Base-by-base conservation (phyloP, 30 jellyfish, hydroid and myxozoan species). In the Chrysaora quinquecirrha region DNA sequence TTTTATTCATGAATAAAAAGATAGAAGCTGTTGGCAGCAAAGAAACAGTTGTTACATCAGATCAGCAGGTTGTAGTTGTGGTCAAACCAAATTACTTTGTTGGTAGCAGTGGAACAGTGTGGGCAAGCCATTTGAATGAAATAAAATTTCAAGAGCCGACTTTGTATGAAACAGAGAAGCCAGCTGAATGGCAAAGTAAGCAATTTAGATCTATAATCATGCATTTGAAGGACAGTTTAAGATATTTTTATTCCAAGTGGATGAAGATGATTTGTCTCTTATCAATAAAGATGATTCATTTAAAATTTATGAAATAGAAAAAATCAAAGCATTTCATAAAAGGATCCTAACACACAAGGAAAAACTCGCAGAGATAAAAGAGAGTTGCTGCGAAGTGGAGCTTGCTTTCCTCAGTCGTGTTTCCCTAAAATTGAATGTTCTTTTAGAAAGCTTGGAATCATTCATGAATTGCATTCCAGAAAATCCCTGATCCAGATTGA, bases 161-260 rank as follows among this genome's bases (percentile, higher is more conserved):
- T 1, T 2, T 65, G 10, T n/a, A 30, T 2, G 78, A 65, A 65
- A 1, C 54, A 1, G 78, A 65, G 34, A 27, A 24, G 12, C 78
- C 60, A 2, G 23, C 0, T 9, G 60, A 11, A 22, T 65, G 78
- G 78, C 78, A 65, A 30, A 65, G 78, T 65, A 65, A 65, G 78
- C 23, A 48, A 65, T 65, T 3, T 14, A 65, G 78, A 24, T 65
- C 27, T 0, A 65, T 2, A 2, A 3, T 65, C 1, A 0, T 0
- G 2, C 30, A 3, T 10, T 11, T 30, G 1, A 1, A 65, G 12
- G 78, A 65, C 23, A n/a, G 20, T 65, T 27, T 65, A 21, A 32
- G 34, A 2, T 65, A 65, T 30, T 24, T 9, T 14, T 25, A 22
- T 2, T 24, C 30, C 78, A 65, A 65, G 1, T 65, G 16, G 78